A percentile compares a stretch with the other conserved stretches of the same genome.
Evolutionary conservation across 2,797 vertebrate species (phyloP).

Genomic region (Bradypodion ventrale): DNA sequence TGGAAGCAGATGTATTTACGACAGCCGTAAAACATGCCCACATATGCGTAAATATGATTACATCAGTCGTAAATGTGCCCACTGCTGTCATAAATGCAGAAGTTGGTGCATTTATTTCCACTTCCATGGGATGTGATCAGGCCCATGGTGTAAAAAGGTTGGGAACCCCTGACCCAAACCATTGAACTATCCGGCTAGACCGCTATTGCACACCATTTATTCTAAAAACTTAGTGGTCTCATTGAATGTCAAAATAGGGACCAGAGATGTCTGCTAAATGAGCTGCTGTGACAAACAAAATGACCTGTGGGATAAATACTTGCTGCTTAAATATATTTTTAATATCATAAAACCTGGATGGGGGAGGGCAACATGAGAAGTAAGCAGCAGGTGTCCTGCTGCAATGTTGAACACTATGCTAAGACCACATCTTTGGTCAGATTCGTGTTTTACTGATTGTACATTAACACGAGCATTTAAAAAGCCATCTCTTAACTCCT

Average conservation of each 20-base stretch:
- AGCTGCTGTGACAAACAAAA: not conserved
- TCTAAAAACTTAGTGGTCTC: not conserved
- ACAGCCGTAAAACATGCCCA: too few species aligned
- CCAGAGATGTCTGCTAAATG: not conserved
- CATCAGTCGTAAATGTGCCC: too few species aligned
- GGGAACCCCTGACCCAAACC: too few species aligned
- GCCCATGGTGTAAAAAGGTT: too few species aligned
- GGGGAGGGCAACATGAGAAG: not conserved
- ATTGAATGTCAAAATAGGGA: not conserved
- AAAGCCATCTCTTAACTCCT: slow-evolving; percentile 2
- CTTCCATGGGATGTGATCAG: too few species aligned
- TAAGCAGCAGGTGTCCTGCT: not conserved
- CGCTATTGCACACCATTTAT: not conserved
- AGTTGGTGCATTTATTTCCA: too few species aligned
- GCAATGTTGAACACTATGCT: not conserved
- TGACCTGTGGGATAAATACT: not conserved
- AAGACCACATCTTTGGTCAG: not conserved
- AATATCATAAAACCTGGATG: not conserved
- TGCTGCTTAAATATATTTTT: slow-evolving; percentile 3
- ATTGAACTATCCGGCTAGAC: too few species aligned
- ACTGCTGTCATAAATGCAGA: too few species aligned
- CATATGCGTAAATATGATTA: too few species aligned
- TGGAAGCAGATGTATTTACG: too few species aligned
- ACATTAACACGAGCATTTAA: slow-evolving; percentile 1
- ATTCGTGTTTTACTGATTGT: slow-evolving; percentile 5